Conservation (phyloP, 2,797 vertebrate species). For the Toxotes lorentzi region DNA sequence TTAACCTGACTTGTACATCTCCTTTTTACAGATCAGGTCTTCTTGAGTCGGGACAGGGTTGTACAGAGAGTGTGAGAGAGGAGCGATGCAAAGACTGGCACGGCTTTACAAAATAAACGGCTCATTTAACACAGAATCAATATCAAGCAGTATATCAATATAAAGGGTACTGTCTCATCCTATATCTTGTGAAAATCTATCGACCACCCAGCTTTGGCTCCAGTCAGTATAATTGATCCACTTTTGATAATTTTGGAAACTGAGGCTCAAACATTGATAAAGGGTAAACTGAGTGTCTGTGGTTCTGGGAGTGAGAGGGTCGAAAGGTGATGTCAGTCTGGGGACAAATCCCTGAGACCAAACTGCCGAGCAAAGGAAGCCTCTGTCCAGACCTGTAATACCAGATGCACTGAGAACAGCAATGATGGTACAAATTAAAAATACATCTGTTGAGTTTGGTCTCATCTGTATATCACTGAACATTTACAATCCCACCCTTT, state of each 20-base stretch:
- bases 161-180: too few species aligned
- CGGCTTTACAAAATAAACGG: too few species aligned
- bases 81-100: too few species aligned
- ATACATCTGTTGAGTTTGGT: not conserved
- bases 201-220: not conserved
- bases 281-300: not conserved
- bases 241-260: not conserved
- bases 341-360: not conserved
- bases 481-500: not conserved
- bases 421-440: not conserved
- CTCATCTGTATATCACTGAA: not conserved
- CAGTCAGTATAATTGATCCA: not conserved
- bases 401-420: not conserved
- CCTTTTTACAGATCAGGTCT: too few species aligned
- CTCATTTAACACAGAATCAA: too few species aligned
- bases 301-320: not conserved
- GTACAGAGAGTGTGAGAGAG: too few species aligned
- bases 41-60: too few species aligned
- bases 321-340: not conserved
- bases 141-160: too few species aligned
- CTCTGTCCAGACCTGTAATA: not conserved
- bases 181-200: too few species aligned
- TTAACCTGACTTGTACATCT: too few species aligned
- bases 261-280: not conserved
- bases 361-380: not conserved